Conservation (phyloP, 2,797 vertebrate genomes). For the Sebastes taczanowskii region DNA sequence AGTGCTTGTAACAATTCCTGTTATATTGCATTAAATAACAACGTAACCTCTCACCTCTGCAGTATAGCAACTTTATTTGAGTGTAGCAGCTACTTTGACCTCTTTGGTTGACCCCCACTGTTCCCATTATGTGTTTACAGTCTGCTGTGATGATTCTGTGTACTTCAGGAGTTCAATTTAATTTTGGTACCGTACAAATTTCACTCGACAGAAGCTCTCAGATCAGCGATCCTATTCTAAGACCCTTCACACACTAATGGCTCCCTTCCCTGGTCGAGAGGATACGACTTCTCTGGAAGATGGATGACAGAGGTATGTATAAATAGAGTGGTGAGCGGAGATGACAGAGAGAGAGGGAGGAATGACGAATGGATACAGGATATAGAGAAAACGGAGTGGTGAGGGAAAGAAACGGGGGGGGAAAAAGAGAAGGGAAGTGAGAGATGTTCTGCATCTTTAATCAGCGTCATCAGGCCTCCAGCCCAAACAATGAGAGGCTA, state of each 20-base stretch:
- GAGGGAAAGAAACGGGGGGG: slow-evolving; percentile 1
- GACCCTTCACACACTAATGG: slow-evolving; percentile 44
- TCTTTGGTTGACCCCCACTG: neutral
- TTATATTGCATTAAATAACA: neutral
- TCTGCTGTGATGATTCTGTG: neutral
- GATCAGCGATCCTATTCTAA: slow-evolving; percentile 41
- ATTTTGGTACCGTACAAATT: slow-evolving; percentile 17
- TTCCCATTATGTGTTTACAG: neutral
- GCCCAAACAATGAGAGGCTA: slow-evolving; percentile 32
- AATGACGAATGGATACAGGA: slow-evolving; percentile 67
- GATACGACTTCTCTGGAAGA: slow-evolving; percentile 60
- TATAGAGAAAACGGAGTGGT: slow-evolving; percentile 51
- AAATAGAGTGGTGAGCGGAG: slow-evolving; percentile 63
- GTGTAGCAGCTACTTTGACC: neutral
- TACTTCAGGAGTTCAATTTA: neutral
- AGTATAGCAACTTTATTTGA: neutral
- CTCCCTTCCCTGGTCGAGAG: slow-evolving; percentile 35
- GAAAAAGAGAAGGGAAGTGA: slow-evolving; percentile 1
- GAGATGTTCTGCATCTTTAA: slow-evolving; percentile 50
- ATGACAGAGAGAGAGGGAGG: slow-evolving; percentile 32
- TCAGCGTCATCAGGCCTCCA: slow-evolving; percentile 30
- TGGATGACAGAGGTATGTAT: slow-evolving; percentile 68
- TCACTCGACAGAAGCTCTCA: slow-evolving; percentile 32
- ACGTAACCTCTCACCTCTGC: neutral
- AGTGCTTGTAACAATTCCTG: neutral